Base-by-base conservation (phyloP, 2,797 vertebrate genomes). In the Silurus lanzhouensis region DNA sequence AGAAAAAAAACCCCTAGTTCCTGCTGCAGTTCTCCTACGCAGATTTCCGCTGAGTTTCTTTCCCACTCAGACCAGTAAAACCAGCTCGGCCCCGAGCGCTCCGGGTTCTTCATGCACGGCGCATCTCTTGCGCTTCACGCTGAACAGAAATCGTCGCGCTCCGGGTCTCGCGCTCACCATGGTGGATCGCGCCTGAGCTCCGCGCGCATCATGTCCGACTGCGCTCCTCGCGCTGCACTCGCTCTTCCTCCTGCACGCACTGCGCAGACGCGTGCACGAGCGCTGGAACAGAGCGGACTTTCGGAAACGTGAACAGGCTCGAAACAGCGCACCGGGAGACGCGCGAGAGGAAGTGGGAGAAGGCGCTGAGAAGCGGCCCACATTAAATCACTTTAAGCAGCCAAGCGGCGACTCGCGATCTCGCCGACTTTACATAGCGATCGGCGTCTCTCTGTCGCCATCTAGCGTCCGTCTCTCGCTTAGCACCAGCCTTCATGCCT, bases 231-330 rank as follows among this genome's bases (percentile, higher is more conserved):
- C 22, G 14, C 82, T 52, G 25, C 5, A 10, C 68, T n/a, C 44
- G 2, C 48, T 78, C 61, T 57, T 84, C 90, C 92, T 92, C 91
- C 91, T 87, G 77, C 88, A 87, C 91, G 81, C 88, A 88, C 91
- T 84, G 89, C 89, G 86, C 88, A 89, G 84, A 86, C 63, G 78
- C 87, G 10, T 7, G 13, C 68, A 83, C 38, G 5, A 2, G 22
- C 8, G 19, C 67, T 14, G 57, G 14, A 20, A 58, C 81, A n/a
- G 55, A 38, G 8, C 48, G 48, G 48, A 52, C 48, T 52, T 52
- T 52, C 10, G 6, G 48, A 52, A 9, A 52, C 48, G 6, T 12
- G 20, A 27, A 17, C 66, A 8, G 25, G 1, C 22, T 8, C 14
- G 17, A 9, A 44, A 46, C 68, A 27, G 31, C 0, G 46, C 15